These are phyloP conservation scores for Chaenocephalus aceratus DNA, from an alignment of 2,113 vertebrate species.

Conservation along the genomic window DNA sequence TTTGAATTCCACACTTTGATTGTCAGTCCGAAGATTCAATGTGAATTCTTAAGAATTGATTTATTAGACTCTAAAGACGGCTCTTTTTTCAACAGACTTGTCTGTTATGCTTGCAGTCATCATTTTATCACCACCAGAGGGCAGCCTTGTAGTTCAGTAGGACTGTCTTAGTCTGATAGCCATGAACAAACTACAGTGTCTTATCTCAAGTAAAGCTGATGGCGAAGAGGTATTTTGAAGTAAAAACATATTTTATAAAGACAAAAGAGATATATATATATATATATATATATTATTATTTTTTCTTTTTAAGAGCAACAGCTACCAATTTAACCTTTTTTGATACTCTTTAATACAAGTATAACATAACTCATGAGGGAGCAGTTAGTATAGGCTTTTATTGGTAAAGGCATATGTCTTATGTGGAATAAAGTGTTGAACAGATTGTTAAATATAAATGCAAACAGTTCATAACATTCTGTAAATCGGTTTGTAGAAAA, in stretches of 20 bases:
- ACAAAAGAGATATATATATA: not conserved
- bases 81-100: not conserved
- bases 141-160: conserved; percentile 68
- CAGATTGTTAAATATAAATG: too few relatives aligned
- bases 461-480: not conserved
- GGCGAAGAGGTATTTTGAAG: conserved; percentile 7
- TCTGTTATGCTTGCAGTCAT: not conserved
- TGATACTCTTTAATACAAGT: not conserved
- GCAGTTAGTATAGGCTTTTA: not conserved
- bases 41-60: not conserved
- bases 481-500: not conserved
- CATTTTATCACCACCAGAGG: conserved; percentile 62
- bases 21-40: too few relatives aligned
- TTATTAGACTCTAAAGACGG: not conserved
- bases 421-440: not conserved
- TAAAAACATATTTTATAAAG: not conserved
- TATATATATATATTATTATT: too few relatives aligned
- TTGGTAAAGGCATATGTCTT: not conserved
- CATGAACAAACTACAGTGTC: not conserved
- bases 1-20: not conserved
- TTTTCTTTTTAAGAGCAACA: too few relatives aligned
- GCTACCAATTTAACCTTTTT: too few relatives aligned
- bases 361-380: not conserved
- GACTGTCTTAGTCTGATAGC: not conserved
- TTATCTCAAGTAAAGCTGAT: not conserved